phyloP scores from a whole-genome alignment of 2,888 invertebrate genomes.

The Ennomos quercinarius region DNA sequence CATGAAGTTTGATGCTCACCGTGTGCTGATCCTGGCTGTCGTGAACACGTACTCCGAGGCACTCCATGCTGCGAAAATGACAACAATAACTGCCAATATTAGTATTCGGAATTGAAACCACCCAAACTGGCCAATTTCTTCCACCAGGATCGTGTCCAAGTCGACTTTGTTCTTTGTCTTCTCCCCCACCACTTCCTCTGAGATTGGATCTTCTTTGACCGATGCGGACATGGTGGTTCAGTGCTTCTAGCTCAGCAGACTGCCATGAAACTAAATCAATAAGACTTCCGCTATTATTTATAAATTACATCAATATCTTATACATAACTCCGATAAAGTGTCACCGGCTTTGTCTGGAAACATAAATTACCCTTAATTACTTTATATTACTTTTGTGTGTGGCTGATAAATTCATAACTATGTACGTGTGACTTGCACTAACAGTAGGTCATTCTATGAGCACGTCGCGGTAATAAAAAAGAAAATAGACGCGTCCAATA shows the following conservation, averaged over 20 bases:
- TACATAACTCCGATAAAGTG: conserved; percentile 16
- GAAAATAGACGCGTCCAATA: too few species aligned
- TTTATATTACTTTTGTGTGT: conserved; percentile 3
- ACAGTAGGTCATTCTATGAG: neutral
- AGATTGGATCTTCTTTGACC: conserved; percentile 7
- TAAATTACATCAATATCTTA: conserved; percentile 14
- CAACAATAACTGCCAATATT: conserved; percentile 51
- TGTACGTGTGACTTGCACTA: neutral
- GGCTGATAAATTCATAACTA: conserved; percentile 12
- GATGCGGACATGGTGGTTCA: conserved; percentile 21
- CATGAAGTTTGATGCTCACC: conserved; percentile 53
- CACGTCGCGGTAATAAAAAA: neutral
- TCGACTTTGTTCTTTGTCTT: conserved; percentile 46
- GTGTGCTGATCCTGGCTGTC: conserved; percentile 66
- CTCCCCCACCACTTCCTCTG: conserved; percentile 3
- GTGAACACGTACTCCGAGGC: conserved; percentile 71
- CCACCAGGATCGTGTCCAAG: conserved; percentile 63
- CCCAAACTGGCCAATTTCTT: conserved; percentile 74
- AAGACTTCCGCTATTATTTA: conserved; percentile 21
- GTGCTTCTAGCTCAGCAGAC: neutral
- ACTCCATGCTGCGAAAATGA: conserved; percentile 62
- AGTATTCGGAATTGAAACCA: conserved; percentile 61
- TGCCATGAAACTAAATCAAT: conserved; percentile 12
- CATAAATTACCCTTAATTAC: conserved; percentile 13
- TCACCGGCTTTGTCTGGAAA: conserved; percentile 17